A percentile compares a stretch with the other conserved stretches of the same genome.
phyloP scores from a whole-genome alignment of 2,113 vertebrate genomes.

The Aspiorhynchus laticeps region DNA sequence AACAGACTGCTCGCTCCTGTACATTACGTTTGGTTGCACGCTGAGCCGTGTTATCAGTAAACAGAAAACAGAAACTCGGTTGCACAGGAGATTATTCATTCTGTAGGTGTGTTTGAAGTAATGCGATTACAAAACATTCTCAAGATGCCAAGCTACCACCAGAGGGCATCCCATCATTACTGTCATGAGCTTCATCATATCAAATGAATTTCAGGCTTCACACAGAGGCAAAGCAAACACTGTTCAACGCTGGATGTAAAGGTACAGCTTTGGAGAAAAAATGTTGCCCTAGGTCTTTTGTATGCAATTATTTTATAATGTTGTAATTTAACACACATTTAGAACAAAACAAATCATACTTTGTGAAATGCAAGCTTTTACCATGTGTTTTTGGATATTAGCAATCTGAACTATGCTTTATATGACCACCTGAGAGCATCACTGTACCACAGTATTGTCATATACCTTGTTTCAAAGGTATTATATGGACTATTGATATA shows the following conservation, averaged over 20 bases:
- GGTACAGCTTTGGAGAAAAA: not conserved
- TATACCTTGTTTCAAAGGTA: not conserved
- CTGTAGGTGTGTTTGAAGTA: not conserved
- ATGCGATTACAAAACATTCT: not conserved
- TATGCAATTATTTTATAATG: not conserved
- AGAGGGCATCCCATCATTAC: constrained; percentile 20
- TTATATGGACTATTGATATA: not conserved
- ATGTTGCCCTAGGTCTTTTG: not conserved
- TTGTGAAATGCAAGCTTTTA: not conserved
- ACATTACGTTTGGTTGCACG: constrained; percentile 2
- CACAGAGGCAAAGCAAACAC: not conserved
- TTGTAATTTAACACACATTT: not conserved
- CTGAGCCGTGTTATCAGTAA: not conserved
- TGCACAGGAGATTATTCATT: not conserved
- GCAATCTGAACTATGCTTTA: not conserved
- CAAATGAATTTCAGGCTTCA: constrained; percentile 10
- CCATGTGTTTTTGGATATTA: not conserved
- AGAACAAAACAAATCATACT: constrained; percentile 35
- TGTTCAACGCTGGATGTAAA: not conserved
- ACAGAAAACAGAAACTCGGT: not conserved
- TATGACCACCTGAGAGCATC: not conserved
- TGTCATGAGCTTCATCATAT: not conserved
- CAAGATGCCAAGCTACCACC: not conserved
- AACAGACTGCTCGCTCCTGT: not conserved
- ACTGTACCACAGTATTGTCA: not conserved